A percentile compares a stretch with the other conserved stretches of the same genome.
Conservation (phyloP, 2,888 invertebrate genomes). For the Gari tellinella region DNA sequence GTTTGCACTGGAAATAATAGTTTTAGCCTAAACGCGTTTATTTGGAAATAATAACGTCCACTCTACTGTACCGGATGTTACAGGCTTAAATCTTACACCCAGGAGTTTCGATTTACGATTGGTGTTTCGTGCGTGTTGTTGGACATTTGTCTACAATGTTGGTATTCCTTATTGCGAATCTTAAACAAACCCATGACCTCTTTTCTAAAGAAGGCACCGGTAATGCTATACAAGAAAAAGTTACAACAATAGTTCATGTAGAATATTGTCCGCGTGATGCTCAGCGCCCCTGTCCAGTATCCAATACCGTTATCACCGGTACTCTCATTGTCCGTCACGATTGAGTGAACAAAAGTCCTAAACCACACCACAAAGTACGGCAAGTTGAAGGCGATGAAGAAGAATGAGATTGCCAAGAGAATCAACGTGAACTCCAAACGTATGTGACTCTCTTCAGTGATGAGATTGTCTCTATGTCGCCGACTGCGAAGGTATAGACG, state of each 20-base stretch:
- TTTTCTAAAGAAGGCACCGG: conserved; percentile 78
- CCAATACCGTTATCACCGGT: conserved; percentile 36
- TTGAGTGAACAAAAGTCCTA: conserved; percentile 43
- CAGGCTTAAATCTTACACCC: conserved; percentile 12
- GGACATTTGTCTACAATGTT: background rate
- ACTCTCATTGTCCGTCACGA: conserved; percentile 4
- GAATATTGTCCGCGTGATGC: conserved; percentile 76
- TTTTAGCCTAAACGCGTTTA: too few relatives aligned
- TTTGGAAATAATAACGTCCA: too few relatives aligned
- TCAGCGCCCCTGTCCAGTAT: conserved; percentile 66
- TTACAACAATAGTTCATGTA: conserved; percentile 81
- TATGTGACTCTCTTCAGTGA: conserved; percentile 76
- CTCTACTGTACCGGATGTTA: too few relatives aligned
- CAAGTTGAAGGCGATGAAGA: conserved; percentile 78
- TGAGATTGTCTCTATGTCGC: conserved; percentile 54
- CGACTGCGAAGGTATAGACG: conserved; percentile 60
- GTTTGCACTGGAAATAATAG: too few relatives aligned
- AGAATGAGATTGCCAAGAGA: conserved; percentile 77
- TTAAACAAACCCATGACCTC: conserved; percentile 64
- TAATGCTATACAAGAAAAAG: conserved; percentile 81
- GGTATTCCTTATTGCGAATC: background rate
- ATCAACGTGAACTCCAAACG: conserved; percentile 80
- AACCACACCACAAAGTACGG: conserved; percentile 80
- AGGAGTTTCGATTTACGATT: conserved; percentile 21
- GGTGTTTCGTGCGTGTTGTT: conserved; percentile 32